phyloP scores from a whole-genome alignment of 2,113 vertebrate genomes.

The Platysternon megacephalum region DNA sequence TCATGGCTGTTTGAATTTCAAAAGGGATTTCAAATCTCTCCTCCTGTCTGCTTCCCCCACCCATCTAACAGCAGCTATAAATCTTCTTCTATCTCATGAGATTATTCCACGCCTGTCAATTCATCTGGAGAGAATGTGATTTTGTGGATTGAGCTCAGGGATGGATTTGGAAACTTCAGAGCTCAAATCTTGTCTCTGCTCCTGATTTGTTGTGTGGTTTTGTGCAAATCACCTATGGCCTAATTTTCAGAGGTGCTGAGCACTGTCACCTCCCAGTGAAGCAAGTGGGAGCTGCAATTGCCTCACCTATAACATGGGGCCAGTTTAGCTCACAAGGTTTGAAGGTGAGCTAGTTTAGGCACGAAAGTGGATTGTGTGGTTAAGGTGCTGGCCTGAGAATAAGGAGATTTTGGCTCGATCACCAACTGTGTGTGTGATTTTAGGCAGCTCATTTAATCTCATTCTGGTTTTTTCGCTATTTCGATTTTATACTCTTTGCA shows the following conservation, averaged over 20 bases:
- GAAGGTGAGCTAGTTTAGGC: neutral
- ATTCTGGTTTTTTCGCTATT: neutral
- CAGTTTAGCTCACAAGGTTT: neutral
- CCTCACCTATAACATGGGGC: neutral
- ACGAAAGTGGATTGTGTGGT: neutral
- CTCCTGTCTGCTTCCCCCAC: neutral
- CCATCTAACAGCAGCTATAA: constrained; percentile 50
- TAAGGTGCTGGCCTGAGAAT: neutral
- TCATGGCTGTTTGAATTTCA: constrained; percentile 45
- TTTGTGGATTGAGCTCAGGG: constrained; percentile 12
- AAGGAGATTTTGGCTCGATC: neutral
- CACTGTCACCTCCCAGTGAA: neutral
- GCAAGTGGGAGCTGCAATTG: neutral
- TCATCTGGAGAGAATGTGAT: neutral
- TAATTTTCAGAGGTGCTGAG: neutral
- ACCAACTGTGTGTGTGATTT: neutral
- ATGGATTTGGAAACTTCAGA: constrained; percentile 49
- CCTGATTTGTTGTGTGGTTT: neutral
- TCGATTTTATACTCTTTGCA: accelerated
- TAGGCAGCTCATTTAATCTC: neutral
- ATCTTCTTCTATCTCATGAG: constrained; percentile 1
- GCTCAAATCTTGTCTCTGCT: constrained; percentile 7
- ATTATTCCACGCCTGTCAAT: neutral
- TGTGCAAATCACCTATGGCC: neutral
- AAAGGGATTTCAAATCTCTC: constrained; percentile 13